Conservation (phyloP, 2,888 invertebrate species). For the Camponotus fellah region DNA sequence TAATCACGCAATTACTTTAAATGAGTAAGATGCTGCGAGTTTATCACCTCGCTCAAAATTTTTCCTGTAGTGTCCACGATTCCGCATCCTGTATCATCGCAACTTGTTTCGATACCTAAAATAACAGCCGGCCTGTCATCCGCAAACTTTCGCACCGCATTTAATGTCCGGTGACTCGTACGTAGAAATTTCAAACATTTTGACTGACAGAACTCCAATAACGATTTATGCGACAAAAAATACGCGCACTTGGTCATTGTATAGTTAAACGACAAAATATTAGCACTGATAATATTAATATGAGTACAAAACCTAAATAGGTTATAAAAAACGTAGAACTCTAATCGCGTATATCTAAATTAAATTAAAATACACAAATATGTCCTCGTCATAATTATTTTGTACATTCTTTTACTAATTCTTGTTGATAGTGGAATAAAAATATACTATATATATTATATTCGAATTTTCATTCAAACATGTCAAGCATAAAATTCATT, state of each 20-base stretch:
- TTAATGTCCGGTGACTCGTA: not conserved
- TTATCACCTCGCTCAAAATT: conserved; percentile 92
- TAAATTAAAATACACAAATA: not conserved
- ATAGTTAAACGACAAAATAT: not conserved
- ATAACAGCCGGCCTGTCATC: conserved; percentile 85
- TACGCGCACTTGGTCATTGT: conserved; percentile 6
- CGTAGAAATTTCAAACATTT: not conserved
- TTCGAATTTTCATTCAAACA: not conserved
- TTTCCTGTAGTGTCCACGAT: conserved; percentile 91
- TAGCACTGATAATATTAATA: not conserved
- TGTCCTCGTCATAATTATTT: not conserved
- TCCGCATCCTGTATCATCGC: conserved; percentile 98
- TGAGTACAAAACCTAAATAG: not conserved
- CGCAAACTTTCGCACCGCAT: not conserved
- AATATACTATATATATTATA: not conserved
- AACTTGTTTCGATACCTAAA: conserved; percentile 98
- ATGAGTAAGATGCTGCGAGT: conserved; percentile 93
- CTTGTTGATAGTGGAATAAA: not conserved
- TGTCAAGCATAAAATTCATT: not conserved
- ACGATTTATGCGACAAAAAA: not conserved
- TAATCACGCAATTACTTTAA: conserved; percentile 88
- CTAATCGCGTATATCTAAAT: not conserved
- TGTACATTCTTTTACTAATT: not conserved
- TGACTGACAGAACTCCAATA: not conserved
- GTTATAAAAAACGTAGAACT: not conserved